Evolutionary conservation across 2,113 vertebrate species (phyloP).

Genomic region (Megaceryle torquata): DNA sequence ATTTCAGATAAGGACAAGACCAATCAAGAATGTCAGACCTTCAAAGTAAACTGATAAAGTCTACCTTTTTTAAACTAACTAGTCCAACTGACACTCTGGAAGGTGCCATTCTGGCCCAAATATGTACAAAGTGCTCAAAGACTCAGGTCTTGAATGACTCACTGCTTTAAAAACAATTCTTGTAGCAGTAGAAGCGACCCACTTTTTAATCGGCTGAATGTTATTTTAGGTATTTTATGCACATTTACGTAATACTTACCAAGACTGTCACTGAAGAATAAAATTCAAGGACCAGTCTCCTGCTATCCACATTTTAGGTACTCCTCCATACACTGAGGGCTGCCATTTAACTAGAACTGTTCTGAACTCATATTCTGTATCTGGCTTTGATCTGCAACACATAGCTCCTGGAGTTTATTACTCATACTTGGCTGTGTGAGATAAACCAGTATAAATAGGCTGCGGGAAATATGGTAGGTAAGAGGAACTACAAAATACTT

Average conservation of each 20-base stretch:
- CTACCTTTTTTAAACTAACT: neutral
- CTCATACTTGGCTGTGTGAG: neutral
- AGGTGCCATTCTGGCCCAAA: neutral
- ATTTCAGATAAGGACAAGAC: neutral
- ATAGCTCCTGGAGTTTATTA: neutral
- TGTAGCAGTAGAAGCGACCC: slow-evolving; percentile 44
- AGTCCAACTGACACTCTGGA: neutral
- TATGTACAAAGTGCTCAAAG: neutral
- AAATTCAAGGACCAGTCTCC: slow-evolving; percentile 29
- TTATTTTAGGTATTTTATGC: slow-evolving; percentile 57
- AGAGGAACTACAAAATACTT: neutral
- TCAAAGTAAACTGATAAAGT: neutral
- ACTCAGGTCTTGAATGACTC: slow-evolving; percentile 21
- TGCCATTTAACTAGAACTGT: slow-evolving; percentile 7
- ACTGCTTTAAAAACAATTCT: slow-evolving; percentile 57
- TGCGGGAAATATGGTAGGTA: neutral
- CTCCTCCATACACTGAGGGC: neutral
- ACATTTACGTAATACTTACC: slow-evolving; percentile 46
- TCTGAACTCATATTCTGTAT: neutral
- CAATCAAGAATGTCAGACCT: neutral
- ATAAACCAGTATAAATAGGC: slow-evolving; percentile 12
- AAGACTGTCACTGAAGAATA: slow-evolving; percentile 1
- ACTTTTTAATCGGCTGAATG: slow-evolving; percentile 41
- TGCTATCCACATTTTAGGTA: neutral
- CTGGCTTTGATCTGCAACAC: neutral